A percentile compares a stretch with the other conserved stretches of the same genome.
Conservation (phyloP, 2,888 invertebrate genomes). For the Brachyopa scutellaris region DNA sequence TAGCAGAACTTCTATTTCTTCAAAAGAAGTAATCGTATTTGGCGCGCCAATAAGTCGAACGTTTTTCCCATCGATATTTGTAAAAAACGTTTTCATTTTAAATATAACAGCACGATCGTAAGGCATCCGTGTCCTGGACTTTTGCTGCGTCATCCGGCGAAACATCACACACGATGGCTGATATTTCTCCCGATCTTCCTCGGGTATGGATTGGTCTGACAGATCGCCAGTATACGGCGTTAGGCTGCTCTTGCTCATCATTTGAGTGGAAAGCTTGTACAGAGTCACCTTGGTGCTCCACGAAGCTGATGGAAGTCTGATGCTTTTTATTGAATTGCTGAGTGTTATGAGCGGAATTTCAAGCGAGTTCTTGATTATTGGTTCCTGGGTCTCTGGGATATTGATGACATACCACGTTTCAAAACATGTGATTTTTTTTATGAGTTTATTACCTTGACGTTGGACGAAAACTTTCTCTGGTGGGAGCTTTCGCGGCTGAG, state of each 20-base stretch:
- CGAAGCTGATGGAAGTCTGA: slow-evolving; percentile 77
- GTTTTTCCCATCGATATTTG: slow-evolving; percentile 81
- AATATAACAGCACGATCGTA: slow-evolving; percentile 82
- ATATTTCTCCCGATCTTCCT: slow-evolving; percentile 80
- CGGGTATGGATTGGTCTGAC: slow-evolving; percentile 78
- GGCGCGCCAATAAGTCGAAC: slow-evolving; percentile 81
- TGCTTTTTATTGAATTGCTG: slow-evolving; percentile 78
- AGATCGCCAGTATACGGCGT: slow-evolving; percentile 80
- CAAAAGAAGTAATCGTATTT: slow-evolving; percentile 76
- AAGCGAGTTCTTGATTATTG: slow-evolving; percentile 76
- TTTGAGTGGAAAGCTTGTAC: slow-evolving; percentile 76
- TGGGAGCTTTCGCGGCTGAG: slow-evolving; percentile 74
- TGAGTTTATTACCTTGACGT: slow-evolving; percentile 79
- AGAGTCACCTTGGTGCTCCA: slow-evolving; percentile 81
- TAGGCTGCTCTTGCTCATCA: slow-evolving; percentile 75
- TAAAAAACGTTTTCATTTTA: slow-evolving; percentile 80
- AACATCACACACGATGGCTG: slow-evolving; percentile 81
- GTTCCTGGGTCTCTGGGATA: slow-evolving; percentile 75
- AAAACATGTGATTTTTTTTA: slow-evolving; percentile 81
- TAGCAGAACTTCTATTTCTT: slow-evolving; percentile 80
- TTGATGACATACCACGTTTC: slow-evolving; percentile 82
- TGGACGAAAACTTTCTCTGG: slow-evolving; percentile 79
- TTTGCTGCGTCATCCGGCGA: slow-evolving; percentile 77
- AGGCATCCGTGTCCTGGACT: slow-evolving; percentile 77
- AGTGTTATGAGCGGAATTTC: slow-evolving; percentile 79